Evolutionary conservation across 2,888 invertebrate species (phyloP).

Genomic region (Netelia inedita): DNA sequence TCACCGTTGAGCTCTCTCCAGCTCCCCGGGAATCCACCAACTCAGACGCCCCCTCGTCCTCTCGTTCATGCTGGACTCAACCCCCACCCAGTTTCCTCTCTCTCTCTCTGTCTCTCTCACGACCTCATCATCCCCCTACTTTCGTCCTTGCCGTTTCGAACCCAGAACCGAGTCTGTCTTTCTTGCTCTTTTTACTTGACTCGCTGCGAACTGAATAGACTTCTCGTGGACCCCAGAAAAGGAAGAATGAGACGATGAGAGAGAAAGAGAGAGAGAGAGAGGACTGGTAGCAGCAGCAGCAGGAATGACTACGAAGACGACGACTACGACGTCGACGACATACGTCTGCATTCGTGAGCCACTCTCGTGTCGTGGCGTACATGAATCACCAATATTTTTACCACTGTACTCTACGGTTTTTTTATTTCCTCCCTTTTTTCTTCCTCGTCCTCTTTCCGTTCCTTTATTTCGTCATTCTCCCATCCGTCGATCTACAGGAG

Average conservation of each 20-base stretch:
- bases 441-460: slow-evolving; percentile 13
- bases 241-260: slow-evolving; percentile 74
- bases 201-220: slow-evolving; percentile 76
- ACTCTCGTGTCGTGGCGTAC: slow-evolving; percentile 48
- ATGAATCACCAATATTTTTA: slow-evolving; percentile 66
- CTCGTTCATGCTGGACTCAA: slow-evolving; percentile 74
- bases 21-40: slow-evolving; percentile 46
- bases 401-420: slow-evolving; percentile 5
- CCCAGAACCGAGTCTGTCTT: slow-evolving; percentile 21
- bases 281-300: background rate
- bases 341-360: slow-evolving; percentile 73
- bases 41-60: slow-evolving; percentile 53
- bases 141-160: slow-evolving; percentile 55
- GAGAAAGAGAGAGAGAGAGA: background rate
- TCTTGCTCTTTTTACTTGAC: slow-evolving; percentile 24
- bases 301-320: slow-evolving; percentile 37
- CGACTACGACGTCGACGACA: slow-evolving; percentile 68
- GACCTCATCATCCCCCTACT: slow-evolving; percentile 34
- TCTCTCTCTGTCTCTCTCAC: slow-evolving; percentile 33
- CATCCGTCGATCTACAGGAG: slow-evolving; percentile 1
- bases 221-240: slow-evolving; percentile 75
- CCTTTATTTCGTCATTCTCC: slow-evolving; percentile 9
- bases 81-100: background rate
- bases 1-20: slow-evolving; percentile 75
- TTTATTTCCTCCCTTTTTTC: slow-evolving; percentile 29